phyloP scores from a whole-genome alignment of 2,113 vertebrate genomes.

The Phylloscopus trochiloides region DNA sequence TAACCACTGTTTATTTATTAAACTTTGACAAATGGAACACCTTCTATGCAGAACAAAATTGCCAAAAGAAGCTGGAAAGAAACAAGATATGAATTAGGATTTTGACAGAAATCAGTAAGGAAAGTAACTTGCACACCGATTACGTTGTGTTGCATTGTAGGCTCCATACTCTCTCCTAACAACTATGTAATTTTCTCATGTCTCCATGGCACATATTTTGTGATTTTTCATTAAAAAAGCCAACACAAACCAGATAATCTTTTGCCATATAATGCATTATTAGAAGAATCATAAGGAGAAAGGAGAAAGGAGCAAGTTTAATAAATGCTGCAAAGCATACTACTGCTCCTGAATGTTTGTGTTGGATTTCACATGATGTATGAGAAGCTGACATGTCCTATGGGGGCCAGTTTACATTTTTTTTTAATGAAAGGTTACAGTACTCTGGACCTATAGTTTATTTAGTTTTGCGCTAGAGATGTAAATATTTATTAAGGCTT shows the following conservation, averaged over 20 bases:
- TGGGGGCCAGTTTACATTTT: conserved; percentile 8
- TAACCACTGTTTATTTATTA: not conserved
- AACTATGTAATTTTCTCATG: not conserved
- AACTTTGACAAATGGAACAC: not conserved
- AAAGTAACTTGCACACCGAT: not conserved
- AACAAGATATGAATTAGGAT: not conserved
- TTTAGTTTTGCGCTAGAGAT: conserved; percentile 33
- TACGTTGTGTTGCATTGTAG: not conserved
- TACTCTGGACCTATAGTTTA: not conserved
- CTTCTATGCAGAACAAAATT: not conserved
- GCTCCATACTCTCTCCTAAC: not conserved
- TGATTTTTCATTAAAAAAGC: conserved; percentile 39
- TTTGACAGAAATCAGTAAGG: not conserved
- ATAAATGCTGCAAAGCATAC: conserved; percentile 22
- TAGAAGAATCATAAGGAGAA: not conserved
- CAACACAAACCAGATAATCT: conserved; percentile 16
- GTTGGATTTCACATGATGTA: conserved; percentile 25
- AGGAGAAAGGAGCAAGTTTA: not conserved
- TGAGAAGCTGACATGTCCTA: conserved; percentile 27
- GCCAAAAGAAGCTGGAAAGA: not conserved
- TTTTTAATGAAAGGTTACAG: conserved; percentile 34
- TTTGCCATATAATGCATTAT: conserved; percentile 21
- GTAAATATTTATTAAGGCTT: conserved; percentile 55
- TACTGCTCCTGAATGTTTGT: conserved; percentile 38
- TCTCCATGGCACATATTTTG: not conserved